Base-by-base conservation (phyloP, 2,113 vertebrate genomes). In the Scatophagus argus region DNA sequence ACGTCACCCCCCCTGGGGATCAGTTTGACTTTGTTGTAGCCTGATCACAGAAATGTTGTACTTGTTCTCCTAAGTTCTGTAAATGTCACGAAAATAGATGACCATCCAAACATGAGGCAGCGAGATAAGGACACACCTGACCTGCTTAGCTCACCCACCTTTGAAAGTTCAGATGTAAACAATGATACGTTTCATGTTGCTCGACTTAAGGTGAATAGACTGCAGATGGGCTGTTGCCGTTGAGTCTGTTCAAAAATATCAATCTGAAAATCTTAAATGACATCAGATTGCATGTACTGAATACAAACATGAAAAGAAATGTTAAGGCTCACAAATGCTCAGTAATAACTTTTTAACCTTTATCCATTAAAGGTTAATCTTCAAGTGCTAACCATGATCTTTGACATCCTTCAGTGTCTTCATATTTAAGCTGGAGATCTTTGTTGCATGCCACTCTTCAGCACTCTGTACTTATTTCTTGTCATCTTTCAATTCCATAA, bases 11-110 rank as follows among this genome's bases (percentile, higher is more conserved):
- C 61, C 29, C 25, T 0, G 0, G 36, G 4, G 47, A 66, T 70
- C 60, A 56, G 51, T 23, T 61, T 55, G 46, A 62, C 39, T 74
- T 79, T 31, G 44, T 63, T 44, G 43, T 49, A 64, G 63, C 58
- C 46, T 43, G 21, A 77, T 80, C 52, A 29, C 51, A 78, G 39
- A 68, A 31, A 56, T 55, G 69, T 36, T 60, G 52, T 27, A 66
- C 47, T 47, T 71, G 58, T 77, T 76, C 11, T 79, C 29, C 44
- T 51, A 8, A n/a, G 17, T 66, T 58, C 16, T 77, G 3, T 62
- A 31, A 64, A 54, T 23, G 44, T 61, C 11, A 5, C 29, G 1
- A 78, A 68, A 51, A 56, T 29, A 77, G 56, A 62, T 56, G 10
- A 8, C 52, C 76, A 32, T 62, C 11, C 19, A 74, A n/a, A 61